Base-by-base conservation (phyloP, 1,140 invertebrate species). In the Lucilia cuprina region DNA sequence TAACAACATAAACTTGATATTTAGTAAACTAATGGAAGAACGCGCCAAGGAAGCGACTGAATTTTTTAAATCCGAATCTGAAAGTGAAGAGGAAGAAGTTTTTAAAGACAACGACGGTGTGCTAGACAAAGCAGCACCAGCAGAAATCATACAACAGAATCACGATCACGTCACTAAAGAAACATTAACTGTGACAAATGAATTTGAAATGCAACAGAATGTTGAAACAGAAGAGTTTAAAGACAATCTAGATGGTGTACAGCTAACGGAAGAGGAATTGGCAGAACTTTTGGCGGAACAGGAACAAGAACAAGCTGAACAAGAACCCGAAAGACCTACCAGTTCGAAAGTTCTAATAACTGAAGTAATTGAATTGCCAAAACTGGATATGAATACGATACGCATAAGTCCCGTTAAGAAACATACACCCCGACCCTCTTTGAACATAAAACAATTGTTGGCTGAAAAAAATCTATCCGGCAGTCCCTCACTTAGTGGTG, bases 51-150 rank as follows among this genome's bases (percentile, higher is more conserved):
- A 92, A 87, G 91, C 93, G 2, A 91, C 92, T 60, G 88, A 92
- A 84, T 93, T 93, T 87, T 94, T 93, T 83, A 93, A 93, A 87
- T 93, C 92, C 9, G 93, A 93, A 84, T 92, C 91, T 77, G 92
- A 93, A 83, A 84, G 86, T 55, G 89, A 89, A 74, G 83, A 83
- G 82, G 55, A 91, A 89, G 34, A 84, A 83, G 30, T 17, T 19
- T 65, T 82, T 19, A 82, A 82, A 55, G 80, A 82, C 19, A 82
- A 82, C 17, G 17, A 35, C 4, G 77, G 70, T 30, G 17, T 47
- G 13, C 30, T 25, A 30, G 65, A 50, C 12, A 47, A 74, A 49
- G 65, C 34, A 13, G 60, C 8, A 30, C 80, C n/a, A 34, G 41
- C 49, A 1, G 74, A 25, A 41, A 19, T 5, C 55, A 41, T 0